Base-by-base conservation (phyloP, 2,113 vertebrate genomes). In the Myotis lucifugus region DNA sequence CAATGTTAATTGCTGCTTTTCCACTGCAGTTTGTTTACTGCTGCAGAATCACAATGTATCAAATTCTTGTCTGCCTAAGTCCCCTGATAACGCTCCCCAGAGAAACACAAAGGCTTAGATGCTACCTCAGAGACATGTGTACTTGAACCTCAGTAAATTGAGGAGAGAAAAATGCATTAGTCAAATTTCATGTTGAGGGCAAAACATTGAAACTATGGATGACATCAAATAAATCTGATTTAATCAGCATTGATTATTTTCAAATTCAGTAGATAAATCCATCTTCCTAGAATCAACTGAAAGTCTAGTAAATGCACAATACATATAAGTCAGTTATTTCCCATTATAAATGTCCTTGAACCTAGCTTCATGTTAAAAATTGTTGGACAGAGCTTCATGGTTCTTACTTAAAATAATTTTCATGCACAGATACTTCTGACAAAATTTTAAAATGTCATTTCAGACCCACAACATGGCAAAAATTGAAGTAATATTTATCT, bases 401-500 rank as follows among this genome's bases (percentile, higher is more conserved):
- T 3, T 69, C 48, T 90, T 82, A 72, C 25, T n/a, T 70, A 81
- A 88, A 81, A 82, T 83, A 83, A 78, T 72, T 88, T 81, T 78
- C 18, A 85, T 66, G 27, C 42, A 32, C 19, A 81, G 34, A 73
- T 85, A 92, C 37, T 94, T 95, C 34, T 29, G 1, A 48, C 37
- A 67, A 77, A 93, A 81, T 84, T 85, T 94, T 52, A 54, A 86
- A 90, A 17, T 46, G 3, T 92, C 19, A 50, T 85, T 83, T 92
- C 42, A 42, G 32, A 52, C 37, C 74, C 89, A 90, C 7, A 54
- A 12, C n/a, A 72, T 76, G 37, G 23, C 29, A 81, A 88, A 59
- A 79, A 88, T 32, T 40, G n/a, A 79, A 93, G 29, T 95, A 56
- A 40, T 93, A 66, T 59, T 94, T 94, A 81, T 85, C 19, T 54